Conservation (phyloP, 2,888 invertebrate genomes). For the Antheraea yamamai region DNA sequence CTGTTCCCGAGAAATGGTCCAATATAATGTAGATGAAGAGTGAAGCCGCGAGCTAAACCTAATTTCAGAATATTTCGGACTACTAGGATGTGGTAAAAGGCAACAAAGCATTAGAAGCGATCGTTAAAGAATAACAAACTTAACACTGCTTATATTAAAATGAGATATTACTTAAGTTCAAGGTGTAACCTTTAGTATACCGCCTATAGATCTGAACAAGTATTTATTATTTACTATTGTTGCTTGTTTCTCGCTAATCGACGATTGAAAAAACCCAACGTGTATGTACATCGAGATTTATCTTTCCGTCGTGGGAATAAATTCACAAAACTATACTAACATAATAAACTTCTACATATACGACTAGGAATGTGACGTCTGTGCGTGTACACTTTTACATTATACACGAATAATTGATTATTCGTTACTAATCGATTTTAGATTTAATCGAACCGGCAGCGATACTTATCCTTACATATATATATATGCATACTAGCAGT, state of each 20-base stretch:
- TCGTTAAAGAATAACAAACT: not conserved
- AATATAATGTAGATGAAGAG: too few species aligned
- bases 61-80: not conserved
- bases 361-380: not conserved
- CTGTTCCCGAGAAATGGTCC: too few species aligned
- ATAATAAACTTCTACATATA: not conserved
- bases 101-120: not conserved
- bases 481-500: not conserved
- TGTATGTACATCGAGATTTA: constrained; percentile 19
- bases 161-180: constrained; percentile 14
- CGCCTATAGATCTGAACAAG: constrained; percentile 10
- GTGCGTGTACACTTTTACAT: not conserved
- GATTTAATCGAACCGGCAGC: not conserved
- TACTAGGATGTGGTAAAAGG: not conserved
- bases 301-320: constrained; percentile 33
- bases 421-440: not conserved
- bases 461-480: not conserved
- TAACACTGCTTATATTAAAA: constrained; percentile 1
- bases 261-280: constrained; percentile 33
- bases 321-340: constrained; percentile 31
- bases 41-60: too few species aligned
- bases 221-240: constrained; percentile 17
- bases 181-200: constrained; percentile 20
- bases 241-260: constrained; percentile 38
- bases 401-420: not conserved